A percentile compares a stretch with the other conserved stretches of the same genome.
Conservation (phyloP, 2,113 vertebrate genomes). For the Larimichthys polyactis region DNA sequence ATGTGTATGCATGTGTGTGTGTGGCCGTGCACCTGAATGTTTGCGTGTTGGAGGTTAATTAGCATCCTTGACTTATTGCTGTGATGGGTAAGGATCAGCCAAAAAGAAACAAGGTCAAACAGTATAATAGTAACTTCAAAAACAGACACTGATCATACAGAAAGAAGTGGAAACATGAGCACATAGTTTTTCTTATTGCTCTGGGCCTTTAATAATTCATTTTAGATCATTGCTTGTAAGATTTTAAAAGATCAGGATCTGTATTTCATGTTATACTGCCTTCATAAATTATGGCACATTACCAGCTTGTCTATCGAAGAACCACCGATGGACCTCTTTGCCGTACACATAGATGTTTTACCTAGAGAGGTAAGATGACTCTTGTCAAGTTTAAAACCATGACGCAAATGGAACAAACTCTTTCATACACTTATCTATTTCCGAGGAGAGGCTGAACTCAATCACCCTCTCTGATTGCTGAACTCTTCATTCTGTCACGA, state of each 20-base stretch:
- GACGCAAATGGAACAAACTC: neutral
- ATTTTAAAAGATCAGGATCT: neutral
- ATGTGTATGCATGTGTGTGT: neutral
- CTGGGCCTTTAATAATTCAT: too few species aligned
- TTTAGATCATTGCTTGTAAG: too few species aligned
- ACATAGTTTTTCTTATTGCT: neutral
- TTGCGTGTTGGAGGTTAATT: slow-evolving; percentile 57
- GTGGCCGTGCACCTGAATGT: neutral
- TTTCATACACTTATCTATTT: neutral
- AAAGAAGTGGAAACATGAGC: neutral
- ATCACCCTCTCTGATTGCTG: slow-evolving; percentile 2
- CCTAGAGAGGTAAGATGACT: neutral
- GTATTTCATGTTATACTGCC: neutral
- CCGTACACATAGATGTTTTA: neutral
- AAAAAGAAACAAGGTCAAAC: slow-evolving; percentile 57
- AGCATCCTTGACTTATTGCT: slow-evolving; percentile 52
- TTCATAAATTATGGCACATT: neutral
- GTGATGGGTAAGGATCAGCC: slow-evolving; percentile 48
- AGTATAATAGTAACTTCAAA: neutral
- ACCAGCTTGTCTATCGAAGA: neutral
- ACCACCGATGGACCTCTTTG: neutral
- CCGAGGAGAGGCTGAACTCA: neutral
- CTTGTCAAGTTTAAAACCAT: neutral
- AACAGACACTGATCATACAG: slow-evolving; percentile 22
- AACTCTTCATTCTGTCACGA: slow-evolving; percentile 20